Base-by-base conservation (phyloP, 2,113 vertebrate genomes). In the Gulo gulo region DNA sequence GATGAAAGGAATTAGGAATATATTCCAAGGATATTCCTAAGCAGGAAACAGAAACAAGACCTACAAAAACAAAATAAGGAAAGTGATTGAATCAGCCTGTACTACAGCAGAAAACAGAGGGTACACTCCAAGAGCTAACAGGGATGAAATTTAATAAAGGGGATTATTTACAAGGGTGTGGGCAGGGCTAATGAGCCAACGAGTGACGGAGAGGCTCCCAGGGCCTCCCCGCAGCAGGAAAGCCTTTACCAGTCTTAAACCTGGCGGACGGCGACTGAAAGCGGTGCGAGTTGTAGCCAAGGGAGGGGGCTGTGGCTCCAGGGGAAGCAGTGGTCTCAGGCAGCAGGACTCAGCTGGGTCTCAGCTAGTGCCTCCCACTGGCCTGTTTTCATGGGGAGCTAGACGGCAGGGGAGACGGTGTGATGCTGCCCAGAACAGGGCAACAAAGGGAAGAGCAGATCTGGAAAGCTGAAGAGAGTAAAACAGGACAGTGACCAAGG, bases 61-160 rank as follows among this genome's bases (percentile, higher is more conserved):
- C 63, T 80, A 96, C n/a, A n/a, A 3, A 59, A 80, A 92, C 59
- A 95, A 80, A 84, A 94, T 52, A 93, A 85, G 78, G 16, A 67
- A 84, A 71, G 71, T 59, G 84, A 85, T 2, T 67, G 10, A 92
- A 50, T 74, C 26, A 85, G 34, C n/a, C 10, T 6, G 16, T 6
- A 42, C 50, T 74, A 57, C 36, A 86, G 47, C 47, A 87, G 86
- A 67, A 96, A 78, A 73, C 14, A 57, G 42, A 52, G n/a, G 59
- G 20, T 39, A 82, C 3, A n/a, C 36, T 89, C 31, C 81, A 63
- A 90, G 29, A 29, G 74, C 15, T 81, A 95, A 78, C 3, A 47
- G 23, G 74, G 65, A 50, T 24, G 82, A 20, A 7, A 57, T 87
- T 87, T 69, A 45, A 39, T 20, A 12, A 90, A 50, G 39, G 39